These are phyloP conservation scores for Sebastes schlegelii DNA, from an alignment of 2,113 vertebrate genomes.

Conservation along the genomic window DNA sequence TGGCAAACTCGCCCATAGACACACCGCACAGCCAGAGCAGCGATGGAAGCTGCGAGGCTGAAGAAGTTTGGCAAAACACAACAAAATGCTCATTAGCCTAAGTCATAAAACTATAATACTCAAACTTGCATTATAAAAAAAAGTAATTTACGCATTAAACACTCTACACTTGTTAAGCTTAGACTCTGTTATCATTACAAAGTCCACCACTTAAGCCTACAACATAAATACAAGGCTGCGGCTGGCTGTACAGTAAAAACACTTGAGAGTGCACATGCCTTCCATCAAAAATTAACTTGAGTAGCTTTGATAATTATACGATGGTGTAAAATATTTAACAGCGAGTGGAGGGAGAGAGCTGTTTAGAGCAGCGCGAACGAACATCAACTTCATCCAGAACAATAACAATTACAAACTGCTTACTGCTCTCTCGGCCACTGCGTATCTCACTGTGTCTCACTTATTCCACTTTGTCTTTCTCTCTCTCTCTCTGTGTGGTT, in stretches of 20 bases:
- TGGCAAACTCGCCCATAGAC: not conserved
- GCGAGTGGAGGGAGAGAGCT: conserved; percentile 45
- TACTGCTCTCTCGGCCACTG: conserved; percentile 42
- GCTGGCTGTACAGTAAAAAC: conserved; percentile 74
- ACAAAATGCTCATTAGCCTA: conserved; percentile 59
- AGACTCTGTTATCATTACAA: conserved; percentile 76
- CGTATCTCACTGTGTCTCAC: conserved; percentile 43
- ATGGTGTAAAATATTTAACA: conserved; percentile 74
- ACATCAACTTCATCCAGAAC: conserved; percentile 60
- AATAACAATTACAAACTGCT: conserved; percentile 71
- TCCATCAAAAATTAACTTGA: conserved; percentile 76
- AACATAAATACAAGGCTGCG: conserved; percentile 77
- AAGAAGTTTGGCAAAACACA: conserved; percentile 55
- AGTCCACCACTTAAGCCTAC: conserved; percentile 81
- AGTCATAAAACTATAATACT: conserved; percentile 63
- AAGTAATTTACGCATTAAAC: conserved; percentile 77
- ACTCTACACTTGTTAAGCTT: conserved; percentile 69
- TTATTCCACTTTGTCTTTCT: conserved; percentile 39
- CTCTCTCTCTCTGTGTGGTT: conserved; percentile 18
- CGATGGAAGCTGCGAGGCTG: not conserved
- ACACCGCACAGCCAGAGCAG: not conserved
- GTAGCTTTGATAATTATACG: conserved; percentile 77
- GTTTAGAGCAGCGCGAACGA: conserved; percentile 46
- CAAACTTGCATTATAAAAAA: conserved; percentile 63
- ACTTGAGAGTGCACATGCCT: conserved; percentile 43